Conservation (phyloP, 2,888 invertebrate genomes). For the Helicoverpa assulta region DNA sequence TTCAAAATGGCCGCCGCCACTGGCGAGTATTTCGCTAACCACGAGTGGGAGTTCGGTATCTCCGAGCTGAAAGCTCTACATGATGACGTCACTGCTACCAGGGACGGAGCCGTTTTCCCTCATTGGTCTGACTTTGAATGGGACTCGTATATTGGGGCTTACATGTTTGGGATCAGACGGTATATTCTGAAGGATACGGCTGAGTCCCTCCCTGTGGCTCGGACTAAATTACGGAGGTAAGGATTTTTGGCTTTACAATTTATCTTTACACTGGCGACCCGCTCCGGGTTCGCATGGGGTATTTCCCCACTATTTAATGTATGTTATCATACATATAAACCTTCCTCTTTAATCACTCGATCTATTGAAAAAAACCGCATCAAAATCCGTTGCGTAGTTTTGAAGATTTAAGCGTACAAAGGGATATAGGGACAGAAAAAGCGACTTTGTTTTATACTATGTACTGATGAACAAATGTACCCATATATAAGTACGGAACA, state of each 20-base stretch:
- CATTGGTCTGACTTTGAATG: slow-evolving; percentile 92
- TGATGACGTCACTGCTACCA: slow-evolving; percentile 85
- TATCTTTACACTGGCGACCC: neutral
- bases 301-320: too few species aligned
- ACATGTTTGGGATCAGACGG: slow-evolving; percentile 95
- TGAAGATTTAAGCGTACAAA: too few species aligned
- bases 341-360: too few species aligned
- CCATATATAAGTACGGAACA: too few species aligned
- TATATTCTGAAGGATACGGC: slow-evolving; percentile 95
- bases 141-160: slow-evolving; percentile 94
- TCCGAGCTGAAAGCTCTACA: slow-evolving; percentile 91
- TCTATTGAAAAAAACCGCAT: too few species aligned
- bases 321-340: too few species aligned
- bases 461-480: too few species aligned
- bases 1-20: slow-evolving; percentile 94
- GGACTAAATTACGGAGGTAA: slow-evolving; percentile 92
- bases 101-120: slow-evolving; percentile 91
- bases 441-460: too few species aligned
- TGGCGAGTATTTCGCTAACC: slow-evolving; percentile 95
- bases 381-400: too few species aligned
- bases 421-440: too few species aligned
- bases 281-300: too few species aligned
- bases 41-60: slow-evolving; percentile 95
- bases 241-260: slow-evolving; percentile 15
- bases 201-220: slow-evolving; percentile 91